These are phyloP conservation scores for Macaria notata DNA, from an alignment of 2,888 invertebrate genomes.

Conservation along the genomic window DNA sequence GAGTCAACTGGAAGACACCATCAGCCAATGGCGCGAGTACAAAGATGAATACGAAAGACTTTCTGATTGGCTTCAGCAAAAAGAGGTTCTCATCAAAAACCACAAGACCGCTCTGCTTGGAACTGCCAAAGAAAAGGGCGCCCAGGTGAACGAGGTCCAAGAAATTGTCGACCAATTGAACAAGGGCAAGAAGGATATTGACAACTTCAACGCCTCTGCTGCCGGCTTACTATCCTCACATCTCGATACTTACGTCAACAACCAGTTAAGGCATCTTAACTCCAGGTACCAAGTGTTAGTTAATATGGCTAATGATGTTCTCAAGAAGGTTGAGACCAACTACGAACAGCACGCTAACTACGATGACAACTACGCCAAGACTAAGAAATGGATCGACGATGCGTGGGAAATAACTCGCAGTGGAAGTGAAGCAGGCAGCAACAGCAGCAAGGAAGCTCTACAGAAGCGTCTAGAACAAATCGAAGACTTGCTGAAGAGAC, in stretches of 20 bases:
- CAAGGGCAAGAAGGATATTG: slow-evolving; percentile 91
- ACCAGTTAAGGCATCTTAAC: slow-evolving; percentile 92
- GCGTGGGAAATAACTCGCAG: slow-evolving; percentile 91
- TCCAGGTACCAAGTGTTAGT: slow-evolving; percentile 94
- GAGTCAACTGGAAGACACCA: slow-evolving; percentile 90
- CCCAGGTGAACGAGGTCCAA: slow-evolving; percentile 91
- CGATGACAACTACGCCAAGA: slow-evolving; percentile 87
- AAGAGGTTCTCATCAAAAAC: slow-evolving; percentile 94
- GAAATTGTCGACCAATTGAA: slow-evolving; percentile 88
- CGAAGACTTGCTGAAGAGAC: slow-evolving; percentile 89
- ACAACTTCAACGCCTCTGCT: slow-evolving; percentile 91
- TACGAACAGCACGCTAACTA: slow-evolving; percentile 92
- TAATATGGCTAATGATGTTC: slow-evolving; percentile 93
- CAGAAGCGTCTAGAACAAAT: slow-evolving; percentile 90
- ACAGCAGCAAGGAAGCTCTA: slow-evolving; percentile 91
- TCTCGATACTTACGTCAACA: slow-evolving; percentile 92
- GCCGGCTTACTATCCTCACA: slow-evolving; percentile 90
- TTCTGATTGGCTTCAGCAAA: slow-evolving; percentile 96
- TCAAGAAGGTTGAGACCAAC: slow-evolving; percentile 95
- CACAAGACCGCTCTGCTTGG: slow-evolving; percentile 92
- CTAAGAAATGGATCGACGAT: slow-evolving; percentile 92
- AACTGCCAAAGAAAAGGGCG: slow-evolving; percentile 91
- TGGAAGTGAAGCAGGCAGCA: slow-evolving; percentile 89
- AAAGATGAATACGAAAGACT: slow-evolving; percentile 96
- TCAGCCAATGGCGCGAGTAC: slow-evolving; percentile 93